A percentile compares a stretch with the other conserved stretches of the same genome.
Conservation (phyloP, 2,888 invertebrate genomes). For the Synanthedon formicaeformis region DNA sequence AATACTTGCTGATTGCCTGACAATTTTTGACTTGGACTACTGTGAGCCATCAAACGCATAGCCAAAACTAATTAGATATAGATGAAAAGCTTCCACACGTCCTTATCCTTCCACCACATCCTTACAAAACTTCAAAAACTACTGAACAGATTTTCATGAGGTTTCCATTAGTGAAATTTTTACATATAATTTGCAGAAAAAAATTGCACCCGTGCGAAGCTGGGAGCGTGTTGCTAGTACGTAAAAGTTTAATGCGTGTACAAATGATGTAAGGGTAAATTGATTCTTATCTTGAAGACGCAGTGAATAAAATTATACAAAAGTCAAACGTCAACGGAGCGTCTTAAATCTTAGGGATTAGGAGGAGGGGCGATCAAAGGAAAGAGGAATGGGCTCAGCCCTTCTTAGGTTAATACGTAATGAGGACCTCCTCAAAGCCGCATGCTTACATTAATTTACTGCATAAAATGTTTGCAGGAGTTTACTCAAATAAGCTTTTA, state of each 20-base stretch:
- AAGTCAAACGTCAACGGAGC: constrained; percentile 43
- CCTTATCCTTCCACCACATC: too few relatives aligned
- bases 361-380: constrained; percentile 49
- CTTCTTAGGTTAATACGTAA: constrained; percentile 60
- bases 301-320: constrained; percentile 55
- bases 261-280: constrained; percentile 21
- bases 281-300: constrained; percentile 47
- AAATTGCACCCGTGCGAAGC: too few relatives aligned
- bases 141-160: too few relatives aligned
- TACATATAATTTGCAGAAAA: too few relatives aligned
- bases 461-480: constrained; percentile 27
- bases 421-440: constrained; percentile 43
- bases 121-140: too few relatives aligned
- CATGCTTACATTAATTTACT: constrained; percentile 60
- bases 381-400: constrained; percentile 38
- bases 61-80: too few relatives aligned
- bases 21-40: too few relatives aligned
- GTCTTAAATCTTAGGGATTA: constrained; percentile 50
- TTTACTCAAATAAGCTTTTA: constrained; percentile 2
- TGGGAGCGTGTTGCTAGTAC: too few relatives aligned
- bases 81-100: too few relatives aligned
- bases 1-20: too few relatives aligned
- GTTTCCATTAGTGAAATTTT: too few relatives aligned
- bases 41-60: too few relatives aligned
- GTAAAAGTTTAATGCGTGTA: not conserved